phyloP scores from a whole-genome alignment of 2,113 vertebrate genomes.

The Syrrhaptes paradoxus region DNA sequence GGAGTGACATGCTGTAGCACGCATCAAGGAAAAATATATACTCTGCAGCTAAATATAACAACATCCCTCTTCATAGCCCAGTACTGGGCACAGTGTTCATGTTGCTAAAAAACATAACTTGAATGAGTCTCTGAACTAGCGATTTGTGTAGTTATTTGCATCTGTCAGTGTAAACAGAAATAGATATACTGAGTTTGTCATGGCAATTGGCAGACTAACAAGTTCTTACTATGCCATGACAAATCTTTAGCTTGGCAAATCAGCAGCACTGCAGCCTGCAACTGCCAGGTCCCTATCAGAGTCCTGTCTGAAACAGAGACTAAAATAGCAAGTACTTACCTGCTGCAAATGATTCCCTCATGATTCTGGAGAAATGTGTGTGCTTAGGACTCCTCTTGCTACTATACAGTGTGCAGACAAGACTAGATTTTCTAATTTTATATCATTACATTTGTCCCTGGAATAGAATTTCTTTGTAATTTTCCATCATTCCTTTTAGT shows the following conservation, averaged over 20 bases:
- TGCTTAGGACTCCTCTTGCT: neutral
- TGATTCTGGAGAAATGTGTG: neutral
- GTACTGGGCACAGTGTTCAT: neutral
- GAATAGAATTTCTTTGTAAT: neutral
- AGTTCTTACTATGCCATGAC: neutral
- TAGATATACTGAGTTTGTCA: neutral
- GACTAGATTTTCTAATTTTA: neutral
- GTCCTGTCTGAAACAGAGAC: neutral
- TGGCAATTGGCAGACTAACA: neutral
- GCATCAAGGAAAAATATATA: neutral
- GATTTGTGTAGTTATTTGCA: neutral
- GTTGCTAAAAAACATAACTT: neutral
- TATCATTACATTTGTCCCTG: neutral
- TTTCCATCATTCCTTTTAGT: neutral
- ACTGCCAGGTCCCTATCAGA: neutral
- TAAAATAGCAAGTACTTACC: neutral
- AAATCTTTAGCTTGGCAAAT: neutral
- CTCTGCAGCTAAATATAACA: slow-evolving; percentile 1
- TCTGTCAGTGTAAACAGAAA: neutral
- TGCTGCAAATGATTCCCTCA: neutral
- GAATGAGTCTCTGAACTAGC: neutral
- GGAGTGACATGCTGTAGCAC: neutral
- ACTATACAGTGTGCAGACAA: neutral
- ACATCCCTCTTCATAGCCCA: neutral
- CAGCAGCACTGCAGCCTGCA: neutral